Conservation (phyloP, 2,113 vertebrate species). For the Tor tambroides region DNA sequence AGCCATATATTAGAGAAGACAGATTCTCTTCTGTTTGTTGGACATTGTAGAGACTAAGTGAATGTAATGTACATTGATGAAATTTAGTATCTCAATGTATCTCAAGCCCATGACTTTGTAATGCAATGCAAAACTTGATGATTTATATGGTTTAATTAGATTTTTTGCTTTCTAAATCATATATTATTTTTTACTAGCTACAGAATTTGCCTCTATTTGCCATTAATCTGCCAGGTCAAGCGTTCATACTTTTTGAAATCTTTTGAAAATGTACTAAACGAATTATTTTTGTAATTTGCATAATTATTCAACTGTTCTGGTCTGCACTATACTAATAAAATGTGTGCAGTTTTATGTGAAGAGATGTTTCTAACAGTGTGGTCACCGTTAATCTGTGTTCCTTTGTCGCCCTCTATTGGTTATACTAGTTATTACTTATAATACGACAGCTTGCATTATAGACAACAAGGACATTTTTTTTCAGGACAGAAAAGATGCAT, state of each 20-base stretch:
- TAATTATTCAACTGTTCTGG: neutral
- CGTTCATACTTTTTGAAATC: neutral
- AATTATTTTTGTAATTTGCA: neutral
- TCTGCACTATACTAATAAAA: neutral
- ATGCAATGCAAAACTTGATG: neutral
- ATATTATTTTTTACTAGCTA: neutral
- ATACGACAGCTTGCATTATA: neutral
- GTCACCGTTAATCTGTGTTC: neutral
- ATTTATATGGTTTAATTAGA: neutral
- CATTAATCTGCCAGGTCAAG: neutral
- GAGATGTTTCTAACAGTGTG: no score
- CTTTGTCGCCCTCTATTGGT: constrained; percentile 19
- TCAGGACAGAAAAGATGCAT: neutral
- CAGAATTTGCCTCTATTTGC: neutral
- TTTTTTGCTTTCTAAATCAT: neutral
- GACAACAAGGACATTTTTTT: neutral
- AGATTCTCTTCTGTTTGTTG: neutral
- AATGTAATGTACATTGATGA: neutral
- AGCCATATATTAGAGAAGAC: neutral
- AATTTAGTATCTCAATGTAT: neutral
- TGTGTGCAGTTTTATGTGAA: neutral
- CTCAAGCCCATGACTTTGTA: neutral
- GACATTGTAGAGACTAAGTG: neutral
- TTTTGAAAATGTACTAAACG: neutral
- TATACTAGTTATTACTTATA: neutral